A percentile compares a stretch with the other conserved stretches of the same genome.
Conservation (phyloP, 2,797 vertebrate genomes). For the Salarias fasciatus region DNA sequence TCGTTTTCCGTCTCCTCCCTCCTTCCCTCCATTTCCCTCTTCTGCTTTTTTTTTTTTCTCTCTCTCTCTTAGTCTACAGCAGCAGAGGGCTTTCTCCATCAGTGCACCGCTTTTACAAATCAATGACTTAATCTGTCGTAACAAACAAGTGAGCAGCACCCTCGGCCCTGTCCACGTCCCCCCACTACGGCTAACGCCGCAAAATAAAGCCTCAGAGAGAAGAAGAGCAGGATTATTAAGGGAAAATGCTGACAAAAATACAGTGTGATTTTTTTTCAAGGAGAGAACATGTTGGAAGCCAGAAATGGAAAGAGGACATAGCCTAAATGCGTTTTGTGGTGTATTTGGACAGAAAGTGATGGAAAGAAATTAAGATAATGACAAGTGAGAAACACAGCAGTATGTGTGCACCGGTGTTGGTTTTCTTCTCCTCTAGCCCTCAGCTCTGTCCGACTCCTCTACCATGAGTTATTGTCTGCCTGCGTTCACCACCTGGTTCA, state of each 20-base stretch:
- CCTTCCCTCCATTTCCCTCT: conserved; percentile 34
- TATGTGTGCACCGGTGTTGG: conserved; percentile 15
- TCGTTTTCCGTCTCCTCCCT: conserved; percentile 21
- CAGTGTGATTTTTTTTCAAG: background rate
- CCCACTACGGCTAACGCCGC: conserved; percentile 27
- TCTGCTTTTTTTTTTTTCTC: conserved; percentile 11
- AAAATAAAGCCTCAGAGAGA: conserved; percentile 26
- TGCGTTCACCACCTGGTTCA: conserved; percentile 75
- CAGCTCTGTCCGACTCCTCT: conserved; percentile 55
- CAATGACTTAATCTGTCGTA: conserved; percentile 84
- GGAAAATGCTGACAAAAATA: conserved; percentile 14
- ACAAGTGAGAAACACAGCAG: conserved; percentile 32
- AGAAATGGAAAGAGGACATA: background rate
- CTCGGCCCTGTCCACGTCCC: conserved; percentile 46
- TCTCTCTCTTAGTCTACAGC: conserved; percentile 37
- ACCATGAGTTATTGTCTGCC: conserved; percentile 72
- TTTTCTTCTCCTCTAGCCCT: conserved; percentile 51
- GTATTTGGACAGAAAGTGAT: background rate
- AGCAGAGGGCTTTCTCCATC: conserved; percentile 77
- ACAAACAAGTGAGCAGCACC: conserved; percentile 84
- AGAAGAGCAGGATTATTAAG: conserved; percentile 3
- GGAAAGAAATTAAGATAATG: background rate
- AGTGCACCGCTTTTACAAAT: conserved; percentile 83
- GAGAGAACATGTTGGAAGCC: conserved; percentile 1
- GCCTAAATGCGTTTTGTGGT: background rate